Evolutionary conservation across 2,888 invertebrate genomes (phyloP).

Genomic region (Alsophila aescularia): DNA sequence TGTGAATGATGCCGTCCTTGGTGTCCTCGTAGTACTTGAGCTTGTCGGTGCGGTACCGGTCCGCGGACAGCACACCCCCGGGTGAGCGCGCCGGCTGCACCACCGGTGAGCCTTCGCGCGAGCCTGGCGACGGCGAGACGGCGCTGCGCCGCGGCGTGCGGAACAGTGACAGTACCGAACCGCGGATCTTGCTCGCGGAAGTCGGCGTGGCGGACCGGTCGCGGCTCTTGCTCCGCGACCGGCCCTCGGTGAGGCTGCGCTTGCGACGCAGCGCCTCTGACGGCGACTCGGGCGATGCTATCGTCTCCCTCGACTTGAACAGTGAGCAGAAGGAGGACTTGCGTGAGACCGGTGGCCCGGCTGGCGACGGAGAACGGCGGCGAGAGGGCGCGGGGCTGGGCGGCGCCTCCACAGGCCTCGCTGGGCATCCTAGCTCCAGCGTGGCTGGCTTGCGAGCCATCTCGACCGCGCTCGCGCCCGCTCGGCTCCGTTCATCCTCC

Average conservation of each 20-base stretch:
- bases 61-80: slow-evolving; percentile 36
- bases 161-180: slow-evolving; percentile 88
- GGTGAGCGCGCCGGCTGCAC: slow-evolving; percentile 52
- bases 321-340: slow-evolving; percentile 93
- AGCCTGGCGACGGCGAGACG: slow-evolving; percentile 65
- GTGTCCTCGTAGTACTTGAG: slow-evolving; percentile 87
- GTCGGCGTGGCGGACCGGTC: slow-evolving; percentile 85
- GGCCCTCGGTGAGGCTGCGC: slow-evolving; percentile 72
- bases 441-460: slow-evolving; percentile 84
- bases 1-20: slow-evolving; percentile 87
- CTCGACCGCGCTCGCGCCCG: slow-evolving; percentile 55
- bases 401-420: slow-evolving; percentile 22
- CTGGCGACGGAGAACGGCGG: slow-evolving; percentile 87
- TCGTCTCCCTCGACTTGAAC: slow-evolving; percentile 89
- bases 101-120: slow-evolving; percentile 66
- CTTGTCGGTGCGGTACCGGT: slow-evolving; percentile 55
- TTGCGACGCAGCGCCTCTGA: slow-evolving; percentile 73
- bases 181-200: slow-evolving; percentile 82
- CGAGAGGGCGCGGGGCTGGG: slow-evolving; percentile 39
- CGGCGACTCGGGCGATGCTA: slow-evolving; percentile 86
- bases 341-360: slow-evolving; percentile 86
- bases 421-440: slow-evolving; percentile 73
- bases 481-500: slow-evolving; percentile 70
- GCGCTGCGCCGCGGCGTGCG: slow-evolving; percentile 79
- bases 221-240: slow-evolving; percentile 88